Conservation (phyloP, 1,140 invertebrate genomes). For the Drosophila jambulina region DNA sequence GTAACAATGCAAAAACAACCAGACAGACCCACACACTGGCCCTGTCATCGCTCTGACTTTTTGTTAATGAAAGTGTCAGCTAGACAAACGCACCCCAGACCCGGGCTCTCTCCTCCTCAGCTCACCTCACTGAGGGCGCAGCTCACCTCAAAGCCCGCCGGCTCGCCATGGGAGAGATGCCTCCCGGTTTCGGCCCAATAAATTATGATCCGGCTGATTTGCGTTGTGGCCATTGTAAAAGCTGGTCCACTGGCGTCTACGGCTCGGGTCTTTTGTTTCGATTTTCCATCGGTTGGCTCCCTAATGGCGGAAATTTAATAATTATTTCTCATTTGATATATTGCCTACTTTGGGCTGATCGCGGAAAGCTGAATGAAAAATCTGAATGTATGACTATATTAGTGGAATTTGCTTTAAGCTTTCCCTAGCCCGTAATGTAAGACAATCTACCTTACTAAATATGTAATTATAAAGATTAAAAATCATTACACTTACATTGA, state of each 20-base stretch:
- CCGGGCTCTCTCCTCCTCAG: background rate
- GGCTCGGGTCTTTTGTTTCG: conserved; percentile 21
- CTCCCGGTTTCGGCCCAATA: conserved; percentile 67
- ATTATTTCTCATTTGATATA: conserved; percentile 30
- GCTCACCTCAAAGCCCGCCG: conserved; percentile 13
- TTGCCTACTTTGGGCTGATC: conserved; percentile 20
- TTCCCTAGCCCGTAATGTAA: background rate
- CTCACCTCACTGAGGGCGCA: conserved; percentile 9
- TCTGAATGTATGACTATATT: background rate
- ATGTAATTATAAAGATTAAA: too few species aligned
- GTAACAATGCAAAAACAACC: conserved; percentile 75
- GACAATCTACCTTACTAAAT: too few species aligned
- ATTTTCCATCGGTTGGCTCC: conserved; percentile 11
- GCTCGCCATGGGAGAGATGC: conserved; percentile 29
- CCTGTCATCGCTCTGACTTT: conserved; percentile 79
- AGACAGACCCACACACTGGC: conserved; percentile 33
- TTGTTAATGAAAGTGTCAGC: conserved; percentile 83
- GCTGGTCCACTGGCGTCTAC: conserved; percentile 10
- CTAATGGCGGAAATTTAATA: conserved; percentile 32
- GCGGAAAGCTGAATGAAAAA: background rate
- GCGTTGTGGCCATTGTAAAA: conserved; percentile 41
- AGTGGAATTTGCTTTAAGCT: background rate
- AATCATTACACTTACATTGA: too few species aligned
- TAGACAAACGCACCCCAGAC: conserved; percentile 67
- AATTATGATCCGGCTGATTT: conserved; percentile 82